Evolutionary conservation across 2,113 vertebrate genomes (phyloP), one percentile per base, ranked within the genome.

Genomic region (Pterocles gutturalis): DNA sequence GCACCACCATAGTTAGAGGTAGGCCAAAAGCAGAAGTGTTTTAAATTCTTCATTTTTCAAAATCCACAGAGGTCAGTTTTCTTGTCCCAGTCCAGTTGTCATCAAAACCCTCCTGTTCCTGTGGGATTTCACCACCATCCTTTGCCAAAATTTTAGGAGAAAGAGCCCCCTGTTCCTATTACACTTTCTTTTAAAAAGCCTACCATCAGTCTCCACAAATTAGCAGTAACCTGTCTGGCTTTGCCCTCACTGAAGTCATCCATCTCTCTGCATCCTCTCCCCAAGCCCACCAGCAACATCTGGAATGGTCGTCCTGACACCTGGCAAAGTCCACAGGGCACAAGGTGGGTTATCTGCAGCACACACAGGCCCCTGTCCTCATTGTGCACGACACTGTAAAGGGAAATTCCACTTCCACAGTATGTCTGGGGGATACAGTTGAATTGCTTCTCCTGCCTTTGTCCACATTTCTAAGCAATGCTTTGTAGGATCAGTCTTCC

Each of bases 381-480:
- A 49, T 26, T 57, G 28, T 78, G 31, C 36, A 20, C 2, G 31
- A 10, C 83, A 89, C 33, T 5, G 31, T 26, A 34, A 91, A 87
- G 89, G 89, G 93, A 96, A 96, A 91, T 82, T 67, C 65, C 60
- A 34, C 65, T 78, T 86, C 83, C 77, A 78, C 45, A 5, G 1
- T 3, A 3, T 11, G 38, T 26, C 80, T 94, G 83, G 34, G 83
- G 83, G 92, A 93, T 79, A 49, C 26, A 19, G 18, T 69, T 31
- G 3, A 57, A 65, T 67, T 78, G 73, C 66, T 79, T n/a, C 93
- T 92, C 64, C 87, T 86, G 87, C 43, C 81, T 91, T 97, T 91
- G 75, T 89, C 87, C 78, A 54, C 9, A 2, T 69, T 49, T 72
- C 75, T 45, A 24, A 90, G 87, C 28, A 28, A 28, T 13, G 70